Evolutionary conservation across 2,888 invertebrate genomes (phyloP).

Genomic region (Volucella zonaria): DNA sequence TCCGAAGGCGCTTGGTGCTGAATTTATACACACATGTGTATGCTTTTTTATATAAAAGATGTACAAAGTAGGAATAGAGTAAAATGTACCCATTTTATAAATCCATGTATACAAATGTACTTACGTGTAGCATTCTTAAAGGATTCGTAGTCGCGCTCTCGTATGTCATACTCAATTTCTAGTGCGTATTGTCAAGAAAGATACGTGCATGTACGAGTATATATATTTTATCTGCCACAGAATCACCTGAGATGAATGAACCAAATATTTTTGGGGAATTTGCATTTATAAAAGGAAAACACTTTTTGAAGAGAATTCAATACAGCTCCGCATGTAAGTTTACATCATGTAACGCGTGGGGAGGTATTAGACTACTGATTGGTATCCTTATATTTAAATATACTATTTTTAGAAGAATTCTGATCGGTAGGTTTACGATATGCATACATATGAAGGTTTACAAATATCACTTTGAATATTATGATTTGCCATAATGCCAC

Average conservation of each 20-base stretch:
- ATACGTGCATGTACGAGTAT: not conserved
- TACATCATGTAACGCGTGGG: too few relatives aligned
- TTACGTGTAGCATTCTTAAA: slow-evolving; percentile 19
- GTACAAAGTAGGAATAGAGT: slow-evolving; percentile 7
- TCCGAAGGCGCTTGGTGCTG: slow-evolving; percentile 12
- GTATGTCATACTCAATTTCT: slow-evolving; percentile 37
- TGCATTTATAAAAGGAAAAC: not conserved
- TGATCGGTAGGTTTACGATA: too few relatives aligned
- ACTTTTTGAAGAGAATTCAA: too few relatives aligned
- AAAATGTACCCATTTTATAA: not conserved
- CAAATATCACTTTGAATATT: too few relatives aligned
- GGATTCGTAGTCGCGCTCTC: slow-evolving; percentile 8
- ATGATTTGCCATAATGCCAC: too few relatives aligned
- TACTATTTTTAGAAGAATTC: too few relatives aligned
- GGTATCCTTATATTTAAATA: too few relatives aligned
- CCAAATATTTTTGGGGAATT: slow-evolving; percentile 3
- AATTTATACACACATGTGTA: slow-evolving; percentile 18
- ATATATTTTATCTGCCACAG: slow-evolving; percentile 36
- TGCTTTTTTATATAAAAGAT: not conserved
- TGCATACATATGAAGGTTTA: too few relatives aligned
- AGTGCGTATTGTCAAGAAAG: slow-evolving; percentile 19
- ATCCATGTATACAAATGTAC: not conserved
- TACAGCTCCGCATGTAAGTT: too few relatives aligned
- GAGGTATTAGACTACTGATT: too few relatives aligned
- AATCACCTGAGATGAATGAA: slow-evolving; percentile 36